These are phyloP conservation scores for Acronicta alni DNA, from an alignment of 2,888 invertebrate genomes.

Conservation along the genomic window DNA sequence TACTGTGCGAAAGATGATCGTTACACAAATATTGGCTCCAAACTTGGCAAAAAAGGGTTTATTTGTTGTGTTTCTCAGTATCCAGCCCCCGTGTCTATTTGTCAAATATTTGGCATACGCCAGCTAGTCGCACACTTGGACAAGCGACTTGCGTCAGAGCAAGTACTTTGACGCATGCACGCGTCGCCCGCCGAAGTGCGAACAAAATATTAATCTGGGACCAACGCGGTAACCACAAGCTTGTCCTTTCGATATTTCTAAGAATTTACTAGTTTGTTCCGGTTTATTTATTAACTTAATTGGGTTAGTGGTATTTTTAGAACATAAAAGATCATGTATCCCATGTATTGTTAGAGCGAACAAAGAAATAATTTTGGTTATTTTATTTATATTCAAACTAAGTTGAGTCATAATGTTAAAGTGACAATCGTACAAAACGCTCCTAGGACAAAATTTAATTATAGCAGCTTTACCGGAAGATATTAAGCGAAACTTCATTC, in stretches of 20 bases:
- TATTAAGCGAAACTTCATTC: constrained; percentile 22
- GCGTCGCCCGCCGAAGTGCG: constrained; percentile 53
- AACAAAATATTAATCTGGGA: constrained; percentile 53
- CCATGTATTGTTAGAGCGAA: background rate
- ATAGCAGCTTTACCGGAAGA: constrained; percentile 2
- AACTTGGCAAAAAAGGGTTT: constrained; percentile 58
- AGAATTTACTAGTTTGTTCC: constrained; percentile 43
- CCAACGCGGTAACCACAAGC: constrained; percentile 42
- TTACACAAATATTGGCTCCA: constrained; percentile 54
- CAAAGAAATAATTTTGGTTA: background rate
- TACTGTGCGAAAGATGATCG: constrained; percentile 45
- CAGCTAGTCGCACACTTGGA: constrained; percentile 57
- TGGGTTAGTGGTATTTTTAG: constrained; percentile 17
- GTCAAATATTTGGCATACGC: constrained; percentile 63
- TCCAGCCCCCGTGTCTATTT: constrained; percentile 54
- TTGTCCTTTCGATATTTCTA: constrained; percentile 52
- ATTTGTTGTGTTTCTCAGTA: constrained; percentile 61
- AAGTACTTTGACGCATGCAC: constrained; percentile 64
- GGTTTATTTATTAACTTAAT: constrained; percentile 26
- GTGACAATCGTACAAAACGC: too few relatives aligned
- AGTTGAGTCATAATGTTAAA: too few relatives aligned
- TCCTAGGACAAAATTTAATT: background rate
- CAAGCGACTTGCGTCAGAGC: constrained; percentile 65
- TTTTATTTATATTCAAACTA: too few relatives aligned
- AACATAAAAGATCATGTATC: background rate